Evolutionary conservation across 2,888 invertebrate genomes (phyloP), one percentile per base, ranked within the genome.

Genomic region (Lepidonotus clava): DNA sequence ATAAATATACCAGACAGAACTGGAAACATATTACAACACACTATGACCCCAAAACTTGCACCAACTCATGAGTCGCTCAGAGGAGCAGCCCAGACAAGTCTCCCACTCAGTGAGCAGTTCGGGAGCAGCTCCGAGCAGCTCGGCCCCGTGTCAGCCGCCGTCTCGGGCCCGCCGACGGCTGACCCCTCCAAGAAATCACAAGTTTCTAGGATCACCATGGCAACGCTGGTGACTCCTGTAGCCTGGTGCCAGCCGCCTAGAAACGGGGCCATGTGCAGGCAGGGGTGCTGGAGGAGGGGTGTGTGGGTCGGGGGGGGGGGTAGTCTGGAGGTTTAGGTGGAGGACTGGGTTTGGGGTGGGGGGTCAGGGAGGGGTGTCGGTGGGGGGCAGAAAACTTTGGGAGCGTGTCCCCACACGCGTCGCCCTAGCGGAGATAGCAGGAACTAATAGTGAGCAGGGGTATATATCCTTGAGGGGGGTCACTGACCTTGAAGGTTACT

Each of bases 131-230:
- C 66, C 66, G 2, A 1, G 36, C 34, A 18, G 36, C 36, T 38
- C 14, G 18, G 8, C 71, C 11, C 71, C 38, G 71, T 71, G 71
- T 71, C 71, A 34, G 71, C 71, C 38, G 14, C 24, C 41, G 32
- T 41, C 32, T n/a, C 41, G 24, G n/a, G 41, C 21, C n/a, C 76
- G 80, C 24, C 71, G 34, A 2, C 40, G 24, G 80, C 80, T 80
- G 80, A 80, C 80, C 80, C 34, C 80, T 28, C 51, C 46, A 51
- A 80, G 80, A 51, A 80, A 80, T 51, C 80, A 80, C 46, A 80
- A 80, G 80, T 80, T 80, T 80, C 80, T 18, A 46, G 46, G 80
- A 80, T 80, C 80, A 80, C 80, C 80, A 80, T 80, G 51, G 80
- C 80, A 80, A 80, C 80, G 46, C 24, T 46, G 80, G 80, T 41